Conservation (phyloP, 2,113 vertebrate genomes). For the Martes martes region DNA sequence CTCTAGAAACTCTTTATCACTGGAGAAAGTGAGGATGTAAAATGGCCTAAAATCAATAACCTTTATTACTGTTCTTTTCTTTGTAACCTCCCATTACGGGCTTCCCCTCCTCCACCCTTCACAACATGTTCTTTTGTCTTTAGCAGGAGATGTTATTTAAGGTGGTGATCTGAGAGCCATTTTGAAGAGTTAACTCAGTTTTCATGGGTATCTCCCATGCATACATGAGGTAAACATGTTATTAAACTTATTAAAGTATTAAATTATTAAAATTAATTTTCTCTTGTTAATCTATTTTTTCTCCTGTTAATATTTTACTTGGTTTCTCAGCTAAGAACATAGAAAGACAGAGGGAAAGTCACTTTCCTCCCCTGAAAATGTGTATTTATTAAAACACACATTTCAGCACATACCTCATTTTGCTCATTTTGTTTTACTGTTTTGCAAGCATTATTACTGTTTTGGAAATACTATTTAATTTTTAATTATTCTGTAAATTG, state of each 20-base stretch:
- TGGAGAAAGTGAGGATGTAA: not conserved
- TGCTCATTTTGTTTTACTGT: not conserved
- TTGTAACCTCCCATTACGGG: not conserved
- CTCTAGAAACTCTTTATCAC: not conserved
- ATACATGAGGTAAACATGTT: not conserved
- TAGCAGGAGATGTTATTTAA: not conserved
- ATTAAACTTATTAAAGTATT: not conserved
- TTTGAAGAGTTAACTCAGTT: not conserved
- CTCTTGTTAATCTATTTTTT: not conserved
- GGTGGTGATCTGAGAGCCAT: not conserved
- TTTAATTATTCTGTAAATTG: constrained; percentile 29
- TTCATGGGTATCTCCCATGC: not conserved
- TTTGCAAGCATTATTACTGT: constrained; percentile 21
- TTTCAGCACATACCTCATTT: not conserved
- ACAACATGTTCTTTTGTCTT: not conserved
- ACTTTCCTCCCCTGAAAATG: not conserved
- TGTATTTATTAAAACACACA: not conserved
- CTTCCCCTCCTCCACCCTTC: not conserved
- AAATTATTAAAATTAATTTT: not conserved
- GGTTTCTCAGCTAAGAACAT: not conserved
- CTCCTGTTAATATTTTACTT: not conserved
- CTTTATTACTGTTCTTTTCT: not conserved
- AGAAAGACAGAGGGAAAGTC: not conserved
- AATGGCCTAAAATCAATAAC: not conserved
- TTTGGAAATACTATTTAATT: not conserved